phyloP scores from a whole-genome alignment of 2,888 invertebrate genomes.

The Cylloceria caligata region DNA sequence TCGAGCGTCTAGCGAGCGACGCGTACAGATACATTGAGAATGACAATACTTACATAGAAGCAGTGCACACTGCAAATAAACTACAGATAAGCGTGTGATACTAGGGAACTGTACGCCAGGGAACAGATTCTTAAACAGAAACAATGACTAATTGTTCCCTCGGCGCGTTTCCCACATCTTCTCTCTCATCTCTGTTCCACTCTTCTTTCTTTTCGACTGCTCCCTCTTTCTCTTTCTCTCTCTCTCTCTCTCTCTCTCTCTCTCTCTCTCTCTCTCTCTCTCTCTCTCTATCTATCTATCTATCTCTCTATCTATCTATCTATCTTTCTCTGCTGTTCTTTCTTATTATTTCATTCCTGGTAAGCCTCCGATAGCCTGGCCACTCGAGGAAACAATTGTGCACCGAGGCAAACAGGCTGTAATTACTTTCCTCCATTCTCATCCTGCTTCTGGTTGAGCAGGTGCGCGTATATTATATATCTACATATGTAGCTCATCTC shows the following conservation, averaged over 20 bases:
- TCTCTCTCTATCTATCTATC: conserved; percentile 47
- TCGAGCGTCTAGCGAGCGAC: conserved; percentile 10
- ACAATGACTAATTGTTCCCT: conserved; percentile 68
- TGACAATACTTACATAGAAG: conserved; percentile 16
- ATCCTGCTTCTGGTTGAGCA: conserved; percentile 37
- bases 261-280: conserved; percentile 20
- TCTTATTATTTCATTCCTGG: conserved; percentile 63
- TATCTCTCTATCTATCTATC: not conserved
- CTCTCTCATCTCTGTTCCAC: conserved; percentile 39
- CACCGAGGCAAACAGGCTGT: conserved; percentile 61
- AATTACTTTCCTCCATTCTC: conserved; percentile 64
- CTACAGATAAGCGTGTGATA: conserved; percentile 42
- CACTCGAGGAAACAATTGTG: conserved; percentile 68
- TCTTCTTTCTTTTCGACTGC: conserved; percentile 49
- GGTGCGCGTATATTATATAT: conserved; percentile 21
- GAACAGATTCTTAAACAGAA: conserved; percentile 60
- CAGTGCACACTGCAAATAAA: conserved; percentile 19
- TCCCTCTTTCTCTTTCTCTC: conserved; percentile 26
- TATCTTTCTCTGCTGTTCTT: conserved; percentile 36
- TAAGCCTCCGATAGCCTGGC: conserved; percentile 62
- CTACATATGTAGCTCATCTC: conserved; percentile 33
- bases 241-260: conserved; percentile 48
- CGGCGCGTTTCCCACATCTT: conserved; percentile 64
- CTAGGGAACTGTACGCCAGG: conserved; percentile 30
- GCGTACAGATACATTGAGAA: conserved; percentile 6